Conservation (phyloP, 2,888 invertebrate genomes). For the Ochropleura plecta region DNA sequence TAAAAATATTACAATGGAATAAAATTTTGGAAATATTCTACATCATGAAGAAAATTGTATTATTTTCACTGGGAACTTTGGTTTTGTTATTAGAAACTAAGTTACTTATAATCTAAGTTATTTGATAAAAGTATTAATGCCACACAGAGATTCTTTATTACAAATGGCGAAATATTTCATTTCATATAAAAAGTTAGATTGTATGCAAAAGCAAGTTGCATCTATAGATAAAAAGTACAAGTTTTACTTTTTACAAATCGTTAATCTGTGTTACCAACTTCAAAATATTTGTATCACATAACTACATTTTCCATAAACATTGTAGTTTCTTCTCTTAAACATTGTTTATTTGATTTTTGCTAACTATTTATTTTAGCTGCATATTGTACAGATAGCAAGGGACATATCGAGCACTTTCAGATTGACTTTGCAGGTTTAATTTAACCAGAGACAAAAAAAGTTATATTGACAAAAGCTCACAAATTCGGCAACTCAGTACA, state of each 20-base stretch:
- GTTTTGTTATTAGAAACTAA: constrained; percentile 70
- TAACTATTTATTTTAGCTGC: constrained; percentile 37
- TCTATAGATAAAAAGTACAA: constrained; percentile 18
- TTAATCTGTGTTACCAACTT: constrained; percentile 49
- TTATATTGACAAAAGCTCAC: neutral
- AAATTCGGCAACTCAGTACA: neutral
- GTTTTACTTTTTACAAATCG: constrained; percentile 2
- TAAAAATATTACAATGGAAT: constrained; percentile 37
- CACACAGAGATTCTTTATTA: constrained; percentile 63
- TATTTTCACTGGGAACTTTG: constrained; percentile 72
- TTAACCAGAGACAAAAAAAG: neutral
- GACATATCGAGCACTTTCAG: neutral
- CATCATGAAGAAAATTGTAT: constrained; percentile 15
- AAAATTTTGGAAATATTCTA: constrained; percentile 44
- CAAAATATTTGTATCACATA: constrained; percentile 48
- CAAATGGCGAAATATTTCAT: constrained; percentile 34
- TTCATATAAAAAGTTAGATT: constrained; percentile 30
- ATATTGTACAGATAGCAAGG: neutral
- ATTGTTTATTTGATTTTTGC: constrained; percentile 15
- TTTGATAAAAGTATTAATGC: constrained; percentile 45
- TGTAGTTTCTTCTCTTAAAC: constrained; percentile 26
- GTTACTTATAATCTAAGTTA: constrained; percentile 61
- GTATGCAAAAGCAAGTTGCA: constrained; percentile 22
- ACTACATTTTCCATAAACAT: constrained; percentile 5
- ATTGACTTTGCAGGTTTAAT: neutral